Evolutionary conservation across 2,113 vertebrate species (phyloP).

Genomic region (pig (Sus scrofa)): T2T-Sscrofa CM000818.6:96087501-96088000

Average conservation of each 20-base stretch:
- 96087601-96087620: not conserved
- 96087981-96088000: not conserved
- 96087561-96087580: not conserved
- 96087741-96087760: not conserved
- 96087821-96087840: not conserved
- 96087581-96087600: not conserved
- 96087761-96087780: not conserved
- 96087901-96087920: not conserved
- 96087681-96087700: not conserved
- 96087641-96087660: not conserved
- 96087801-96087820: not conserved
- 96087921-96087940: not conserved
- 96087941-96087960: not conserved
- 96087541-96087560: not conserved
- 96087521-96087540: not conserved
- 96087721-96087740: too few species aligned
- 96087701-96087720: not conserved
- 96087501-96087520: not conserved
- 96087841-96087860: too few species aligned
- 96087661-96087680: not conserved
- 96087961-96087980: not conserved
- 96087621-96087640: not conserved
- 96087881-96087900: fast-evolving
- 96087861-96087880: too few species aligned
- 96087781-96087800: too few species aligned